Percentiles rank a stretch among this genome's conserved stretches.
Conservation (phyloP, 2,888 invertebrate genomes). For the Apamea sordens region DNA sequence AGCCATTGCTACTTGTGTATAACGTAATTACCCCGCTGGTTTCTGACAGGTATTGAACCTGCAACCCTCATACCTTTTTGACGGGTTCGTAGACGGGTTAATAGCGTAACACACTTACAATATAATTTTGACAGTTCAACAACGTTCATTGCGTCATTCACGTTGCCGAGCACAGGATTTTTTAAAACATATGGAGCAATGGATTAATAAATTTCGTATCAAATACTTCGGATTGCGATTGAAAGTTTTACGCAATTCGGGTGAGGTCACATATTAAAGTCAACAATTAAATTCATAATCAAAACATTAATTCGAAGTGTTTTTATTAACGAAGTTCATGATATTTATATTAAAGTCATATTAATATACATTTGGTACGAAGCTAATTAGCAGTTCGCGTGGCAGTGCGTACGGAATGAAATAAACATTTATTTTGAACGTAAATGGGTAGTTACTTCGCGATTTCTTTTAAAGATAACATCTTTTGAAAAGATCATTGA, state of each 20-base stretch:
- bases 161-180: background rate
- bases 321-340: conserved; percentile 42
- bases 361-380: conserved; percentile 55
- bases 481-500: conserved; percentile 49
- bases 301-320: conserved; percentile 41
- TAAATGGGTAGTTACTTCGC: conserved; percentile 69
- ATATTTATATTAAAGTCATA: conserved; percentile 40
- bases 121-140: background rate
- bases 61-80: background rate
- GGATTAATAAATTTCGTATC: background rate
- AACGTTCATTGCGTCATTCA: background rate
- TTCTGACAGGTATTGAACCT: background rate
- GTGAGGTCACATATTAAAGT: conserved; percentile 12
- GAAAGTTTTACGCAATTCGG: background rate
- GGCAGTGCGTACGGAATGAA: conserved; percentile 70
- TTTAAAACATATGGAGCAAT: background rate
- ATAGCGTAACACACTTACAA: too few species aligned
- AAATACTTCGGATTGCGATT: background rate
- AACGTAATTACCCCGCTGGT: background rate
- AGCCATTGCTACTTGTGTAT: too few species aligned
- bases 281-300: conserved; percentile 23
- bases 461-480: conserved; percentile 57
- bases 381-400: conserved; percentile 80
- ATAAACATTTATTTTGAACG: conserved; percentile 75
- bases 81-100: background rate